Percentiles rank a stretch among this genome's conserved stretches.
Conservation (phyloP, 2,797 vertebrate species). For the Ciconia nigra region DNA sequence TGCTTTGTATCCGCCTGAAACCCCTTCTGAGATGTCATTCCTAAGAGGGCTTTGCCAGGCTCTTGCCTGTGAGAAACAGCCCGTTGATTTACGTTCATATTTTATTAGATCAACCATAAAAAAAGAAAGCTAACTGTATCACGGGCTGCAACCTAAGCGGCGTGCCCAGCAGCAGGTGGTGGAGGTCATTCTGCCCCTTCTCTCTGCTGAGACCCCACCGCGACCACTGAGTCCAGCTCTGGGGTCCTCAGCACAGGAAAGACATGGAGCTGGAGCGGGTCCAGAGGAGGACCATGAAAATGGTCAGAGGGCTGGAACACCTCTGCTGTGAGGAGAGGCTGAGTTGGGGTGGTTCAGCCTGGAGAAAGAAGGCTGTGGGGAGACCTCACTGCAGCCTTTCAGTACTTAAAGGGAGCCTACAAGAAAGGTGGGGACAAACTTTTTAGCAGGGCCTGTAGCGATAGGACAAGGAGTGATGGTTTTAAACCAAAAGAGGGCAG, state of each 20-base stretch:
- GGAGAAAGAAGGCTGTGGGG: too few relatives aligned
- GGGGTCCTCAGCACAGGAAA: neutral
- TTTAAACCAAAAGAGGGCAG: neutral
- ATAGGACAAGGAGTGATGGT: neutral
- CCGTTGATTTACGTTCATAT: rapidly evolving
- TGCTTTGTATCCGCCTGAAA: neutral
- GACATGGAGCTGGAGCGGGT: neutral
- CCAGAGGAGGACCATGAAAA: neutral
- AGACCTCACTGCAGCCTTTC: neutral
- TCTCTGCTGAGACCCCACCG: neutral
- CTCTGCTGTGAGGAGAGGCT: neutral
- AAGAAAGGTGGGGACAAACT: neutral
- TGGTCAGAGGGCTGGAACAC: neutral
- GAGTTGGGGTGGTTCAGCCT: neutral
- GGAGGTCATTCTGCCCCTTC: neutral
- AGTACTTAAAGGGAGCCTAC: too few relatives aligned
- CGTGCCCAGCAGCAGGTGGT: neutral
- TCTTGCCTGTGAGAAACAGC: neutral
- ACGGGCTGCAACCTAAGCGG: too few relatives aligned
- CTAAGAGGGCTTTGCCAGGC: neutral
- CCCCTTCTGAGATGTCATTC: too few relatives aligned
- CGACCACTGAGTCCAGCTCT: neutral
- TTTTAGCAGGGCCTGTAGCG: neutral
- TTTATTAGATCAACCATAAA: neutral
- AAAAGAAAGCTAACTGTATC: neutral